Conservation (phyloP, 2,888 invertebrate genomes). For the Plutella xylostella region DNA sequence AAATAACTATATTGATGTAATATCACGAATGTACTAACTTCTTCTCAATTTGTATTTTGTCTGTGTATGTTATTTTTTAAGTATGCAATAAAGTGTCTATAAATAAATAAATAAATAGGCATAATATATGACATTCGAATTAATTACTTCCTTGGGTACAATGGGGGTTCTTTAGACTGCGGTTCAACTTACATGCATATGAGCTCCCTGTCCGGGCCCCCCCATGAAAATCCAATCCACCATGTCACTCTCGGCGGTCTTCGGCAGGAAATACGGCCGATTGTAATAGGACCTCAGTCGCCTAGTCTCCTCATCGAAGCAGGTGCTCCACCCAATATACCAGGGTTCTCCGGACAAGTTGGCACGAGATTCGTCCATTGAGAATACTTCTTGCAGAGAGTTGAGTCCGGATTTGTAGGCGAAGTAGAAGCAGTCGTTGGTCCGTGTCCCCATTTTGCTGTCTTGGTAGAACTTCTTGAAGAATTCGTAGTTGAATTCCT, state of each 20-base stretch:
- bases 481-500: conserved; percentile 84
- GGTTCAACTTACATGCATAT: conserved; percentile 83
- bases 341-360: conserved; percentile 74
- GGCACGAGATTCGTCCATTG: conserved; percentile 80
- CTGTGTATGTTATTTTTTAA: too few relatives aligned
- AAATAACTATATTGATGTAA: too few relatives aligned
- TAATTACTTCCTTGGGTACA: too few relatives aligned
- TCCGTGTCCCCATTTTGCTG: conserved; percentile 59
- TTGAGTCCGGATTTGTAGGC: conserved; percentile 91
- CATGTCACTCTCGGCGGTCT: conserved; percentile 86
- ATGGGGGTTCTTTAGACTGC: too few relatives aligned
- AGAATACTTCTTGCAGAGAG: conserved; percentile 83
- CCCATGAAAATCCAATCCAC: conserved; percentile 99
- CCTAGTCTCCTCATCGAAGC: conserved; percentile 85
- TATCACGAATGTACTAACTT: too few relatives aligned
- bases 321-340: conserved; percentile 93
- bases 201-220: conserved; percentile 92
- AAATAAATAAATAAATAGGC: too few relatives aligned
- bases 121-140: too few relatives aligned
- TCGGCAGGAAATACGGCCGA: conserved; percentile 90
- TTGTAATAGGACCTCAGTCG: conserved; percentile 81
- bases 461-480: conserved; percentile 82
- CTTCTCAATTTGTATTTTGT: too few relatives aligned
- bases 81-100: too few relatives aligned
- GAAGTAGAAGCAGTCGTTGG: conserved; percentile 89